Percentiles rank a stretch among this genome's conserved stretches.
phyloP scores from a whole-genome alignment of 1,140 invertebrate genomes.

The Rhyzopertha dominica region DNA sequence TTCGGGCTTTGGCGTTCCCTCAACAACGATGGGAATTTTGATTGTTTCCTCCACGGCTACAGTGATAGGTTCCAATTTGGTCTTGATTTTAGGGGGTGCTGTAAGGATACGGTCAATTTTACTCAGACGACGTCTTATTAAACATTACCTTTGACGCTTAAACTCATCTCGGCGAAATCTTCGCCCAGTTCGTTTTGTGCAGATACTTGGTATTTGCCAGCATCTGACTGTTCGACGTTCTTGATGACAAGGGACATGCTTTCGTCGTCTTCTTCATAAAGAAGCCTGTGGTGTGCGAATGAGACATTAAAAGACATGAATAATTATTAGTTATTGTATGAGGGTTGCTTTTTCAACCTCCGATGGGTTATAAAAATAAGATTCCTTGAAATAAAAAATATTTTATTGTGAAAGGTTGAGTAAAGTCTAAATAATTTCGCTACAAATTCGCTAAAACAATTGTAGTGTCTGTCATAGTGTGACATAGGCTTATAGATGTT shows the following conservation, averaged over 20 bases:
- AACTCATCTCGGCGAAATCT: slow-evolving; percentile 66
- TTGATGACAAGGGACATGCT: slow-evolving; percentile 86
- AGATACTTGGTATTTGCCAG: slow-evolving; percentile 76
- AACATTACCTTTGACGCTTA: slow-evolving; percentile 64
- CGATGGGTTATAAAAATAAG: no score
- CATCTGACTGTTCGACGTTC: slow-evolving; percentile 74
- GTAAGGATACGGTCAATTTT: slow-evolving; percentile 22
- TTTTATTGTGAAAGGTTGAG: no score
- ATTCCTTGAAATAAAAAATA: no score
- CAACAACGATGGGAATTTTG: slow-evolving; percentile 72
- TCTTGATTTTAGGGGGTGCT: slow-evolving; percentile 76
- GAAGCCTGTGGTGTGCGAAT: no score
- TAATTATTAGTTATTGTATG: no score
- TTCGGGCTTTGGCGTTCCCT: slow-evolving; percentile 75
- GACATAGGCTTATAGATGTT: no score
- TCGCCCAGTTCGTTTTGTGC: slow-evolving; percentile 88
- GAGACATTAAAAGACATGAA: no score
- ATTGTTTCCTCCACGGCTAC: slow-evolving; percentile 64
- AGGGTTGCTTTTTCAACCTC: no score
- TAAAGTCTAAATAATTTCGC: no score
- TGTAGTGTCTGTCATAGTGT: no score
- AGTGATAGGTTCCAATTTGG: slow-evolving; percentile 69
- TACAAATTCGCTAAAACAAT: no score
- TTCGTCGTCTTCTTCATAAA: slow-evolving; percentile 94
- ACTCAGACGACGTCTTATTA: background rate